phyloP scores from a whole-genome alignment of 1,140 invertebrate species.

The Heliothis virescens region DNA sequence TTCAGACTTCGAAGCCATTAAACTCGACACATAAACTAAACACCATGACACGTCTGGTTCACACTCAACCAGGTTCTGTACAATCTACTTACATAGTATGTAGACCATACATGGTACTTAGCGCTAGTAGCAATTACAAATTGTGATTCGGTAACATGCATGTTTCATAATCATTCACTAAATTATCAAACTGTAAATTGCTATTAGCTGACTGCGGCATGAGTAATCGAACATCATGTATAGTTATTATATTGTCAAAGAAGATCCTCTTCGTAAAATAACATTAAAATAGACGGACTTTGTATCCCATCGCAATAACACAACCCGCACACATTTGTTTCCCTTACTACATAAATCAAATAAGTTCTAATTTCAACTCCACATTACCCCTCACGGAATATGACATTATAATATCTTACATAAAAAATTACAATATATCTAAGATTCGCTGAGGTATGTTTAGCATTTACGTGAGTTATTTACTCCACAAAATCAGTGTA shows the following conservation, averaged over 20 bases:
- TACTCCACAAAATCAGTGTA: slow-evolving; percentile 55
- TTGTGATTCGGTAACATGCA: slow-evolving; percentile 6
- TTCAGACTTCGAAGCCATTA: slow-evolving; percentile 4
- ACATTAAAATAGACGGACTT: slow-evolving; percentile 32
- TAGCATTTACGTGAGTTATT: slow-evolving; percentile 51
- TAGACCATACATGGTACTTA: slow-evolving; percentile 1
- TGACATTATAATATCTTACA: slow-evolving; percentile 40
- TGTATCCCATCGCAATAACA: slow-evolving; percentile 4
- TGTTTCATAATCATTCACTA: slow-evolving; percentile 5
- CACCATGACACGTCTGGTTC: neutral
- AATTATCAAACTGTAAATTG: neutral
- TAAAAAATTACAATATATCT: slow-evolving; percentile 56
- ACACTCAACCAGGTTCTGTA: slow-evolving; percentile 12
- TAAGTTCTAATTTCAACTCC: slow-evolving; percentile 10
- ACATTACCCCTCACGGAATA: slow-evolving; percentile 15
- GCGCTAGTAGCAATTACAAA: neutral
- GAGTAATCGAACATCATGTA: neutral
- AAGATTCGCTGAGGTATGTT: slow-evolving; percentile 53
- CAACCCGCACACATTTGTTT: slow-evolving; percentile 10
- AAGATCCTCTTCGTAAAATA: neutral
- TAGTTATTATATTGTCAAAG: slow-evolving; percentile 10
- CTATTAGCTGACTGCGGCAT: slow-evolving; percentile 6
- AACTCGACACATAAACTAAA: slow-evolving; percentile 2
- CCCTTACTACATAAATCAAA: slow-evolving; percentile 22
- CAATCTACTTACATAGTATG: slow-evolving; percentile 39